These are phyloP conservation scores for Sebastes trivittatus DNA, from an alignment of 2,797 vertebrate species.

Conservation along the genomic window DNA sequence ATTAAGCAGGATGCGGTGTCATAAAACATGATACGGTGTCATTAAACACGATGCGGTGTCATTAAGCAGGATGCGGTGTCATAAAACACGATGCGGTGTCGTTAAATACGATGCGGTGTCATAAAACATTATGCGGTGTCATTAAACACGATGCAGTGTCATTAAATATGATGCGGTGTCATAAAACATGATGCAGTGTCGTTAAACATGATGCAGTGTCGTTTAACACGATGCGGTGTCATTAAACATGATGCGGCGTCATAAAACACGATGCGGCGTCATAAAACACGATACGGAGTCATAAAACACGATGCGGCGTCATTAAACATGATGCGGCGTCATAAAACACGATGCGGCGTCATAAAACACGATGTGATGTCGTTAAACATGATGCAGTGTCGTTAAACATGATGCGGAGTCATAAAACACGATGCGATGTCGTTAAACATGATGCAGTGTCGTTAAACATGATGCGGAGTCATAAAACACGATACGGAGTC, in stretches of 20 bases:
- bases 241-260: accelerated
- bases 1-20: accelerated
- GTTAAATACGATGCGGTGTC: accelerated
- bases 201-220: accelerated
- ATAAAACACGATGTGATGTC: too few relatives aligned
- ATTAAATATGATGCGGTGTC: accelerated
- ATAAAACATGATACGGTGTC: accelerated
- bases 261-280: accelerated
- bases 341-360: too few relatives aligned
- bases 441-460: accelerated
- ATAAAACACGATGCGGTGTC: accelerated
- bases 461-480: accelerated
- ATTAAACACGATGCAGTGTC: accelerated
- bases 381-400: accelerated
- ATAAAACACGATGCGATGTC: accelerated
- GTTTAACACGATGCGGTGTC: too few relatives aligned
- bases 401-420: accelerated
- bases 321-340: too few relatives aligned
- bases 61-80: accelerated
- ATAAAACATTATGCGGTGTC: accelerated
- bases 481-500: accelerated
- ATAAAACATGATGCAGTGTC: accelerated
- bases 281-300: accelerated
- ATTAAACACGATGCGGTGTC: accelerated
- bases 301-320: too few relatives aligned